These are phyloP conservation scores for Melinopterus prodromus DNA, from an alignment of 2,888 invertebrate genomes.

Conservation along the genomic window DNA sequence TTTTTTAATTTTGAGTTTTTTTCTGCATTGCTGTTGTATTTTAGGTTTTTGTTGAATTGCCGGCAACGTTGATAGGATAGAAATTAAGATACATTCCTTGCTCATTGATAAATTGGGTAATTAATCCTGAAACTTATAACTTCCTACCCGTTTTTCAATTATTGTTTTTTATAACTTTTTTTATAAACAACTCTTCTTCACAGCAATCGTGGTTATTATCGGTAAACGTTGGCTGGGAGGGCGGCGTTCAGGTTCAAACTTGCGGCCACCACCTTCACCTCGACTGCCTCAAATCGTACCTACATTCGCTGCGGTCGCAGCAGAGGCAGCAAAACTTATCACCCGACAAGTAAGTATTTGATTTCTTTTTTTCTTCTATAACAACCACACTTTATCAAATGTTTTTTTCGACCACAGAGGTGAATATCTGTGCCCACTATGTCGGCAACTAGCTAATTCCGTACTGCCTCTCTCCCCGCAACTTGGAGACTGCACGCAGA, in stretches of 20 bases:
- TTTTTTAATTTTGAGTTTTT: too few relatives aligned
- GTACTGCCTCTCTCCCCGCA: constrained; percentile 85
- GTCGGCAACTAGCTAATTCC: constrained; percentile 90
- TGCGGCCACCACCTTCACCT: constrained; percentile 98
- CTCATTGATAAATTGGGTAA: too few relatives aligned
- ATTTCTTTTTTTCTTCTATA: not conserved
- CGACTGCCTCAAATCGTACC: constrained; percentile 91
- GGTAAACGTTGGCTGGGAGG: constrained; percentile 86
- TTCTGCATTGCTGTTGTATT: too few relatives aligned
- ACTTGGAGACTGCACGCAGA: constrained; percentile 71
- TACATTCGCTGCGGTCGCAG: constrained; percentile 82
- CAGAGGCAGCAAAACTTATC: constrained; percentile 79
- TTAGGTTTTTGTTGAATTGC: not conserved
- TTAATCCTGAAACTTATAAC: too few relatives aligned
- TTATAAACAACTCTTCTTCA: constrained; percentile 39
- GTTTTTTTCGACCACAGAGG: constrained; percentile 62
- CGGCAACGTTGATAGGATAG: not conserved
- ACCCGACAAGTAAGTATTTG: constrained; percentile 67
- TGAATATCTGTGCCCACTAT: constrained; percentile 95
- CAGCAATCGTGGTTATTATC: constrained; percentile 81
- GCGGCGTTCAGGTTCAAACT: constrained; percentile 92
- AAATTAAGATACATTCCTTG: too few relatives aligned
- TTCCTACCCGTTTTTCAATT: too few relatives aligned
- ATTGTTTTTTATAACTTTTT: not conserved
- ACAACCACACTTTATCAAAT: constrained; percentile 11